phyloP scores from a whole-genome alignment of 2,888 invertebrate species.

The Lycaena phlaeas region DNA sequence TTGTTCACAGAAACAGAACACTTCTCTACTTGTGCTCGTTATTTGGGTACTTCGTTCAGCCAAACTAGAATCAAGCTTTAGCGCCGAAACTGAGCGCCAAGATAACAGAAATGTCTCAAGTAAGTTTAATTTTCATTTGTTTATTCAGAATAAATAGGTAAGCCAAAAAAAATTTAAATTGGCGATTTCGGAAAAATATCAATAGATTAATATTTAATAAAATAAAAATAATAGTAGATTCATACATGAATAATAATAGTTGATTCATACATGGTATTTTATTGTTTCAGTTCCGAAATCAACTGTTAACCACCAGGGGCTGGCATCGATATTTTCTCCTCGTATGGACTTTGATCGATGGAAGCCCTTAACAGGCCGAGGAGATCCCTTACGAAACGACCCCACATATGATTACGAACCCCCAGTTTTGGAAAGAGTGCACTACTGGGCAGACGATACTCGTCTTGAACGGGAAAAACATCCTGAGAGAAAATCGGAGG shows the following conservation, averaged over 20 bases:
- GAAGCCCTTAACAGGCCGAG: slow-evolving; percentile 84
- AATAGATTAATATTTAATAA: no score
- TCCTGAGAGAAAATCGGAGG: slow-evolving; percentile 77
- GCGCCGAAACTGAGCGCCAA: slow-evolving; percentile 10
- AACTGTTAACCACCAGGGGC: slow-evolving; percentile 30
- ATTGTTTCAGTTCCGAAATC: slow-evolving; percentile 2
- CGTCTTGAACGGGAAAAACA: slow-evolving; percentile 68
- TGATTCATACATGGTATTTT: no score
- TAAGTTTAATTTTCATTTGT: slow-evolving; percentile 14
- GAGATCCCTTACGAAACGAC: slow-evolving; percentile 87
- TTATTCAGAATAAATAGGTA: no score
- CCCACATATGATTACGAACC: slow-evolving; percentile 90
- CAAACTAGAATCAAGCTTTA: slow-evolving; percentile 19
- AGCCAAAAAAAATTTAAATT: no score
- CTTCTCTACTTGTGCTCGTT: slow-evolving; percentile 17
- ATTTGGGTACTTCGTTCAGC: slow-evolving; percentile 20
- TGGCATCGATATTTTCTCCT: slow-evolving; percentile 75
- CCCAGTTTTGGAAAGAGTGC: slow-evolving; percentile 83
- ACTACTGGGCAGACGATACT: slow-evolving; percentile 83
- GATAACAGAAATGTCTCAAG: not conserved
- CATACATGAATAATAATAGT: no score
- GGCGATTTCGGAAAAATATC: no score
- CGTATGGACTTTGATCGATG: slow-evolving; percentile 89
- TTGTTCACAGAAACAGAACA: slow-evolving; percentile 23
- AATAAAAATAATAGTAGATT: no score